Percentiles rank a stretch among this genome's conserved stretches.
These are phyloP conservation scores for Conus ventricosus DNA, from an alignment of 1,140 invertebrate genomes.

Conservation along the genomic window DNA sequence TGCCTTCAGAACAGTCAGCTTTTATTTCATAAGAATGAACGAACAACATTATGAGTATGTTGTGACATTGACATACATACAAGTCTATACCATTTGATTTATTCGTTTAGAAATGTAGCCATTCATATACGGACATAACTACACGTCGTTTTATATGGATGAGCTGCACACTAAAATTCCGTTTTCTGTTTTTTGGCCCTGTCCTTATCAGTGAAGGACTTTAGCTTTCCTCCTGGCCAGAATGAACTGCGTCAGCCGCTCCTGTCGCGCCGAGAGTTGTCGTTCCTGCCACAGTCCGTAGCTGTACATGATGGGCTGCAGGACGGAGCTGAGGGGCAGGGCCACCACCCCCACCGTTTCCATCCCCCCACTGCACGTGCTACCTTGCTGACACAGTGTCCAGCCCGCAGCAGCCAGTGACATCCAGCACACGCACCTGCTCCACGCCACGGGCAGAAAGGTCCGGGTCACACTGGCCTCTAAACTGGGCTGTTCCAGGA, in stretches of 20 bases:
- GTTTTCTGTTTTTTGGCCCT: too few species aligned
- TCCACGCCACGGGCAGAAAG: neutral
- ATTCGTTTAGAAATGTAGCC: too few species aligned
- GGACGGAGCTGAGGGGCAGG: neutral
- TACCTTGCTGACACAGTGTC: neutral
- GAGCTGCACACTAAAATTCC: too few species aligned
- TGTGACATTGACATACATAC: too few species aligned
- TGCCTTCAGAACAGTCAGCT: too few species aligned
- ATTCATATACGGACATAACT: too few species aligned
- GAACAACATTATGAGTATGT: too few species aligned
- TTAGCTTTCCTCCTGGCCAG: neutral
- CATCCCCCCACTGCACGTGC: neutral
- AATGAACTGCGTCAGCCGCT: neutral
- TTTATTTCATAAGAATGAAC: too few species aligned
- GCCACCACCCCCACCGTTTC: too few species aligned
- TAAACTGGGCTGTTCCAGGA: neutral
- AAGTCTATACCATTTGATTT: too few species aligned
- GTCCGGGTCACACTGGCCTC: neutral
- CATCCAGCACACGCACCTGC: neutral
- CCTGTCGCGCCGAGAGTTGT: neutral
- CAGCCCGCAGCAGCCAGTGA: neutral
- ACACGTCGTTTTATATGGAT: too few species aligned
- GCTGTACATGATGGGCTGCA: neutral
- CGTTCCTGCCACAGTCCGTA: slow-evolving; percentile 1
- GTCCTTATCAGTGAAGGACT: neutral